phyloP scores from a whole-genome alignment of 2,113 vertebrate species.

The Gobius niger region DNA sequence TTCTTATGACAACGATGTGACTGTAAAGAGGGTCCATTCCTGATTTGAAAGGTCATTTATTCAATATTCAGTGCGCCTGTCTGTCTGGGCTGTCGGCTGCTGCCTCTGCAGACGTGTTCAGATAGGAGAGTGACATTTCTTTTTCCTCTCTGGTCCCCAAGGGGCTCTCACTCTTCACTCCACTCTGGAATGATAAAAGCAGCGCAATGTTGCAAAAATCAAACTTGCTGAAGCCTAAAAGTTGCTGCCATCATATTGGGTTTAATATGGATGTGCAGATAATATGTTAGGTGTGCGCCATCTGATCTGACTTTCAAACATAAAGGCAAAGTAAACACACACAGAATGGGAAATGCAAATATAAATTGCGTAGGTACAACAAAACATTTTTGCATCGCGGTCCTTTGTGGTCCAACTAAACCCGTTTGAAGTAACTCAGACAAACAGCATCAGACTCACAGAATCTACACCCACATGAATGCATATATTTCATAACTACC shows the following conservation, averaged over 20 bases:
- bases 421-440: no score
- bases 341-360: background rate
- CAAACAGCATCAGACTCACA: background rate
- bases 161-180: conserved; percentile 25
- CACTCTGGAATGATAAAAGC: background rate
- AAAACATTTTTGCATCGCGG: background rate
- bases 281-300: no score
- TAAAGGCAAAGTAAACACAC: no score
- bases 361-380: background rate
- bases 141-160: conserved; percentile 23
- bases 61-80: conserved; percentile 51
- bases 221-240: background rate
- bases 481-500: background rate
- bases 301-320: no score
- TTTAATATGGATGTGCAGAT: background rate
- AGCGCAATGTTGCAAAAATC: background rate
- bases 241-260: background rate
- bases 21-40: conserved; percentile 46
- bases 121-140: conserved; percentile 55
- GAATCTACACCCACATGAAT: background rate
- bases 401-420: background rate
- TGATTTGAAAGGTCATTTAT: conserved; percentile 64
- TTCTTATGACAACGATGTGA: conserved; percentile 42
- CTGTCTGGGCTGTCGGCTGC: conserved; percentile 30
- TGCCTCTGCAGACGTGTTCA: conserved; percentile 22